A percentile compares a stretch with the other conserved stretches of the same genome.
These are phyloP conservation scores for Cephalotes varians DNA, from an alignment of 2,888 invertebrate species.

Conservation along the genomic window DNA sequence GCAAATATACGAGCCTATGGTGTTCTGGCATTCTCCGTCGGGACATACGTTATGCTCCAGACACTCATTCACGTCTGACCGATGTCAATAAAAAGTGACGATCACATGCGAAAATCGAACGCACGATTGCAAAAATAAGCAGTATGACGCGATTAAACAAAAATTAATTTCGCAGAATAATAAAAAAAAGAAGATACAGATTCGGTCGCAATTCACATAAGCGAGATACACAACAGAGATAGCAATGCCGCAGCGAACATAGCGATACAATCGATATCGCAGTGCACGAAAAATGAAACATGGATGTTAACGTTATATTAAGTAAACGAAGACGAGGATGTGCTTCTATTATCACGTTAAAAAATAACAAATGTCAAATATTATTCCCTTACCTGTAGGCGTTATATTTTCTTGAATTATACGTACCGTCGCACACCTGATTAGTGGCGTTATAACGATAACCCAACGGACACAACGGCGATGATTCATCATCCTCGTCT, in stretches of 20 bases:
- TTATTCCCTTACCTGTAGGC: slow-evolving; percentile 22
- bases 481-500: slow-evolving; percentile 71
- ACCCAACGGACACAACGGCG: slow-evolving; percentile 80
- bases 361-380: background rate
- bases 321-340: background rate
- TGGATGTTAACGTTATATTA: background rate
- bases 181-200: background rate
- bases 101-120: slow-evolving; percentile 58
- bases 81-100: slow-evolving; percentile 57
- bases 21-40: slow-evolving; percentile 79
- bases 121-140: slow-evolving; percentile 40
- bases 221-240: slow-evolving; percentile 14
- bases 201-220: slow-evolving; percentile 13
- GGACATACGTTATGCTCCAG: slow-evolving; percentile 83
- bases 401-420: background rate
- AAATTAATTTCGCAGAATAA: background rate
- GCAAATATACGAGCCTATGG: slow-evolving; percentile 77
- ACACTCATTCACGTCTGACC: slow-evolving; percentile 87
- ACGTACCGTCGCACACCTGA: slow-evolving; percentile 84
- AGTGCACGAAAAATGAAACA: background rate
- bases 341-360: background rate
- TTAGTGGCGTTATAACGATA: slow-evolving; percentile 80
- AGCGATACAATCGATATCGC: slow-evolving; percentile 13
- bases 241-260: slow-evolving; percentile 8
- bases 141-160: background rate